phyloP scores from a whole-genome alignment of 1,140 invertebrate genomes.

The Brachionus manjavacas region DNA sequence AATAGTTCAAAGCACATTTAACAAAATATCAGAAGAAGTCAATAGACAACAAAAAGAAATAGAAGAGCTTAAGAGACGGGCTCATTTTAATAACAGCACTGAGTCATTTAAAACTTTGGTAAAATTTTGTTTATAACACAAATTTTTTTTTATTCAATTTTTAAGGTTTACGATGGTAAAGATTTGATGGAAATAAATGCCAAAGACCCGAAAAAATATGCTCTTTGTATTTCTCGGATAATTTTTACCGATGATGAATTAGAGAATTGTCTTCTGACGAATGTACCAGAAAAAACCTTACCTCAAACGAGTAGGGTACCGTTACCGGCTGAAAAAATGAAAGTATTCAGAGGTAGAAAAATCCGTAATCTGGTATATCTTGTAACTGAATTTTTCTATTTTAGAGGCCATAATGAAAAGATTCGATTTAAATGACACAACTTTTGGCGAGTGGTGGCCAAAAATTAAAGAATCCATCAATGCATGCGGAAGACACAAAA shows the following conservation, averaged over 20 bases:
- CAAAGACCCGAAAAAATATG: constrained; percentile 24
- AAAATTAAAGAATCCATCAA: constrained; percentile 13
- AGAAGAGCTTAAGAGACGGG: not conserved
- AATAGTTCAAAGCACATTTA: not conserved
- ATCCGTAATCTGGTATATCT: not conserved
- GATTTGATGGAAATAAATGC: constrained; percentile 7
- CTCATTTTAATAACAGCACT: not conserved
- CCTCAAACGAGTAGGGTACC: constrained; percentile 2
- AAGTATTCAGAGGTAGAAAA: not conserved
- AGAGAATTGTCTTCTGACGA: not conserved
- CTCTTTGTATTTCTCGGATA: not conserved
- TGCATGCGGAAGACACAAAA: constrained; percentile 14
- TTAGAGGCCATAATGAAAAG: constrained; percentile 5
- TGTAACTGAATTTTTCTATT: not conserved
- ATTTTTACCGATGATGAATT: constrained; percentile 9
- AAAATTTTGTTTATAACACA: not conserved
- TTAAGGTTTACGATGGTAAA: constrained; percentile 4
- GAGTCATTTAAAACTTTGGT: not conserved
- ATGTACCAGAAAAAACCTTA: not conserved
- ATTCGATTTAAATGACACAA: constrained; percentile 23
- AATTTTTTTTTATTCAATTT: not conserved
- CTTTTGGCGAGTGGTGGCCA: constrained; percentile 10
- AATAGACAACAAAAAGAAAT: not conserved
- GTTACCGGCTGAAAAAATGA: constrained; percentile 13
- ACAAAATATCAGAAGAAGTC: not conserved